phyloP scores from a whole-genome alignment of 2,113 vertebrate species.

The Eclectus roratus region DNA sequence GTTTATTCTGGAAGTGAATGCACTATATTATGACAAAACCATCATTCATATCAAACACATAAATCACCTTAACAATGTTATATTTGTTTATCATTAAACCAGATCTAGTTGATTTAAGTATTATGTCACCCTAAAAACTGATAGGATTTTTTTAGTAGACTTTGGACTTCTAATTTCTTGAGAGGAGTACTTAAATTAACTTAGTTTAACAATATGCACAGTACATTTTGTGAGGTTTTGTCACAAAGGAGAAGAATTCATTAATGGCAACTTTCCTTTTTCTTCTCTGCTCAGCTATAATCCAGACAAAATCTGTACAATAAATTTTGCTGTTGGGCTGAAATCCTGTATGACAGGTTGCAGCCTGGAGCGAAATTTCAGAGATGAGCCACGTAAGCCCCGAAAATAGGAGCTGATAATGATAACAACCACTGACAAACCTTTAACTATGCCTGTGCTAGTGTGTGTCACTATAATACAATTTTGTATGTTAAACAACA shows the following conservation, averaged over 20 bases:
- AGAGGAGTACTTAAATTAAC: neutral
- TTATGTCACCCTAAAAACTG: neutral
- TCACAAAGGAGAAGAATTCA: neutral
- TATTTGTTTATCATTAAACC: neutral
- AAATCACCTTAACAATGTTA: neutral
- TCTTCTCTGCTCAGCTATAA: neutral
- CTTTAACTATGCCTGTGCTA: neutral
- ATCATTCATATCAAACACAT: neutral
- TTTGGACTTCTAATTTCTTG: neutral
- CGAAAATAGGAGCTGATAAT: slow-evolving; percentile 17
- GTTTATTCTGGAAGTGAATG: neutral
- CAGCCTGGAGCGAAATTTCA: neutral
- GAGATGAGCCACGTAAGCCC: slow-evolving; percentile 28
- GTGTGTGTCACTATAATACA: slow-evolving; percentile 76
- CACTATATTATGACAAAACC: neutral
- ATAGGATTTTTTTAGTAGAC: neutral
- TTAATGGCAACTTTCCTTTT: neutral
- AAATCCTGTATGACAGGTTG: slow-evolving; percentile 6
- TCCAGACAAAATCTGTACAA: neutral
- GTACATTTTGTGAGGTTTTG: neutral
- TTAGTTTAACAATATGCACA: neutral
- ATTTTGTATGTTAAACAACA: slow-evolving; percentile 89
- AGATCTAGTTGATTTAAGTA: neutral
- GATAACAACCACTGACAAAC: slow-evolving; percentile 2
- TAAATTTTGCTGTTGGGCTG: slow-evolving; percentile 21